These are phyloP conservation scores for Cantharis rustica DNA, from an alignment of 2,888 invertebrate species.

Conservation along the genomic window DNA sequence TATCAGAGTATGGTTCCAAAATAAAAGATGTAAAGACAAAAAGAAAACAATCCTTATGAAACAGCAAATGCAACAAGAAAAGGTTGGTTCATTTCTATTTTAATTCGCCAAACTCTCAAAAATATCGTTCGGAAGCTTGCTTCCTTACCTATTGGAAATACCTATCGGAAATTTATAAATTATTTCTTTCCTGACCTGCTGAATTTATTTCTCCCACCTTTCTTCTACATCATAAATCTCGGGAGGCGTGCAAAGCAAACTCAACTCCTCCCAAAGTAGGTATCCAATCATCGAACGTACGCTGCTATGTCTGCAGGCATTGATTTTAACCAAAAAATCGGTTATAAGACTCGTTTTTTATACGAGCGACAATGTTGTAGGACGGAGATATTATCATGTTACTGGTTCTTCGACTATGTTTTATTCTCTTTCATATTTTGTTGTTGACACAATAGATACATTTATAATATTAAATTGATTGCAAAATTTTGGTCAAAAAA, in stretches of 20 bases:
- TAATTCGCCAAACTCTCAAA: not conserved
- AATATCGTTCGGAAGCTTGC: not conserved
- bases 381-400: slow-evolving; percentile 21
- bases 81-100: slow-evolving; percentile 65
- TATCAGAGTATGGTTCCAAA: slow-evolving; percentile 99
- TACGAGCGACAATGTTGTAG: slow-evolving; percentile 2
- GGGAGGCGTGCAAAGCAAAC: slow-evolving; percentile 23
- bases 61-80: slow-evolving; percentile 97
- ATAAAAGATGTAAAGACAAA: slow-evolving; percentile 97
- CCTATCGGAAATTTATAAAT: not conserved
- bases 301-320: slow-evolving; percentile 20
- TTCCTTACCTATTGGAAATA: not conserved
- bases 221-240: slow-evolving; percentile 25
- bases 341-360: slow-evolving; percentile 18
- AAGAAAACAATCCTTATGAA: slow-evolving; percentile 96
- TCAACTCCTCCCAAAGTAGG: slow-evolving; percentile 20
- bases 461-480: not conserved
- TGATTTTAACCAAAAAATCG: slow-evolving; percentile 23
- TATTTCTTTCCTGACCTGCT: slow-evolving; percentile 18
- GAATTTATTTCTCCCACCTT: slow-evolving; percentile 16
- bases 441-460: not conserved
- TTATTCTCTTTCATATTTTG: slow-evolving; percentile 2
- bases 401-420: slow-evolving; percentile 13
- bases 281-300: slow-evolving; percentile 25
- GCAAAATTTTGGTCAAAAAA: too few species aligned